Percentiles rank a stretch among this genome's conserved stretches.
phyloP scores from a whole-genome alignment of 2,113 vertebrate species.

The Ranitomeya imitator region DNA sequence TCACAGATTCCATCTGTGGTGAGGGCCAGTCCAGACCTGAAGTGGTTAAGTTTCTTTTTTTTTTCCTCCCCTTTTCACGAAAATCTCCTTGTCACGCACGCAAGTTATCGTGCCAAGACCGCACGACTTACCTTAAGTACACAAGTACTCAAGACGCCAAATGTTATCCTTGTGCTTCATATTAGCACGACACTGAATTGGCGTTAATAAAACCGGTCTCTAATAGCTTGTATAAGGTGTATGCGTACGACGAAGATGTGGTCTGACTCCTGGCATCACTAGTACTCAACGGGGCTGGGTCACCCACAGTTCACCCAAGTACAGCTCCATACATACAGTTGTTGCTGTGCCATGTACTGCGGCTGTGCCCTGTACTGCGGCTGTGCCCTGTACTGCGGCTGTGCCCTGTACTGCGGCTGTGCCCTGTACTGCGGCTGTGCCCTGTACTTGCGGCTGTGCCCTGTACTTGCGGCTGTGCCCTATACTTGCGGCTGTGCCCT shows the following conservation, averaged over 20 bases:
- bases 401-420: too few species aligned
- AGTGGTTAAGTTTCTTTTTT: slow-evolving; percentile 12
- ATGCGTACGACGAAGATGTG: not conserved
- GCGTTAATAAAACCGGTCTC: not conserved
- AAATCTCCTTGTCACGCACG: slow-evolving; percentile 21
- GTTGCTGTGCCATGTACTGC: too few species aligned
- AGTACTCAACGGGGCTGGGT: not conserved
- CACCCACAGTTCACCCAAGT: not conserved
- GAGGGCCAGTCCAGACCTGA: slow-evolving; percentile 30
- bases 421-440: too few species aligned
- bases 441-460: too few species aligned
- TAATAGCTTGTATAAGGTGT: not conserved
- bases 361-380: not conserved
- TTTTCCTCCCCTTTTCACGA: not conserved
- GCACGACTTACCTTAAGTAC: not conserved
- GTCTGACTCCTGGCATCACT: not conserved
- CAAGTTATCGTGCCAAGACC: not conserved
- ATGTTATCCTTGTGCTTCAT: not conserved
- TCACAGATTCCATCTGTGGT: not conserved
- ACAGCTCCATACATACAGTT: not conserved
- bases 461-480: not conserved
- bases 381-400: too few species aligned
- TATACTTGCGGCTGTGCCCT: too few species aligned
- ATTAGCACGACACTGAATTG: slow-evolving; percentile 21
- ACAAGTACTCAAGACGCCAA: not conserved